phyloP scores from a whole-genome alignment of 2,888 invertebrate genomes.

The Diachrysia chrysitis region DNA sequence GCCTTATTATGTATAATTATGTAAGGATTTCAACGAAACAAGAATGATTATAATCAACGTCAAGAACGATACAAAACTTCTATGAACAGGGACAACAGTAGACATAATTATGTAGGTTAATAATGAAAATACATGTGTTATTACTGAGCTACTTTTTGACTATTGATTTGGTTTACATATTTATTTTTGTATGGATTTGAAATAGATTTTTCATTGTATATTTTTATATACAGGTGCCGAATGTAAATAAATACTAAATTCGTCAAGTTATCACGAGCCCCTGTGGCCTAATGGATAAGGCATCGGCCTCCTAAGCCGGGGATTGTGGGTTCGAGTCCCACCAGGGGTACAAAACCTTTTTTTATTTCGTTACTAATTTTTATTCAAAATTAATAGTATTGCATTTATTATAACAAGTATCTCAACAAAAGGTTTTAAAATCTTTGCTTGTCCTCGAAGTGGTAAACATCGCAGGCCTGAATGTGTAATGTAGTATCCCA shows the following conservation, averaged over 20 bases:
- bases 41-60: too few species aligned
- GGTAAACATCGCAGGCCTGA: constrained; percentile 84
- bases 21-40: too few species aligned
- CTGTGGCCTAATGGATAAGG: constrained; percentile 94
- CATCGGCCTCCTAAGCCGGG: constrained; percentile 94
- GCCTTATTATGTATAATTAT: too few species aligned
- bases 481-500: constrained; percentile 87
- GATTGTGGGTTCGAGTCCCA: constrained; percentile 94
- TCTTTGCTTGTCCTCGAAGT: constrained; percentile 68
- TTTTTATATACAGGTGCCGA: background rate
- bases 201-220: too few species aligned
- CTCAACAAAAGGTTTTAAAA: constrained; percentile 19
- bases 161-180: background rate
- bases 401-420: constrained; percentile 28
- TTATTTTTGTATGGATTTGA: too few species aligned
- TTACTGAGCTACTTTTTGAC: background rate
- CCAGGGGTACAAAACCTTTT: constrained; percentile 89
- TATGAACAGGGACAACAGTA: background rate
- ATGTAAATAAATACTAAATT: constrained; percentile 47
- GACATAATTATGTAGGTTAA: too few species aligned
- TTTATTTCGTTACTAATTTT: constrained; percentile 36
- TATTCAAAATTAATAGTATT: constrained; percentile 63
- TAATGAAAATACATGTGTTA: too few species aligned
- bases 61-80: background rate
- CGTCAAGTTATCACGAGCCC: constrained; percentile 73